Conservation (phyloP, 92 coral and sea anemone genomes). For the Palythoa heliodiscus region DNA sequence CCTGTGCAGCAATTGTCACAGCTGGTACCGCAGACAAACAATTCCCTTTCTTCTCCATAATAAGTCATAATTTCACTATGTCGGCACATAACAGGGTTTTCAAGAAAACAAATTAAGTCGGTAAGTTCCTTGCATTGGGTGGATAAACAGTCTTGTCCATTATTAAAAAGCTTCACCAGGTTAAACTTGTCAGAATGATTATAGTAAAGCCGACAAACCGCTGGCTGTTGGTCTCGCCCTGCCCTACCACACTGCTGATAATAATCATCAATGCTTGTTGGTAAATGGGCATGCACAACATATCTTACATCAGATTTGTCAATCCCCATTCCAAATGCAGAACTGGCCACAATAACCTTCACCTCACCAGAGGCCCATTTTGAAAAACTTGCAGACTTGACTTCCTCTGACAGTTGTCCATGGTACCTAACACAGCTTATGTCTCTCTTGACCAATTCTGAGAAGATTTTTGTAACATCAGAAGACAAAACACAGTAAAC, state of each 20-base stretch:
- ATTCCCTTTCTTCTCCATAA: conserved; percentile 49
- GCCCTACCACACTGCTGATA: conserved; percentile 37
- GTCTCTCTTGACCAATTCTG: too few relatives aligned
- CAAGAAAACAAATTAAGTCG: conserved; percentile 44
- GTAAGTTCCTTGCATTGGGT: conserved; percentile 33
- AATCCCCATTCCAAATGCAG: conserved; percentile 55
- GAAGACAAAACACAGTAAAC: too few relatives aligned
- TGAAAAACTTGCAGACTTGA: conserved; percentile 26
- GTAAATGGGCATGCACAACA: conserved; percentile 46
- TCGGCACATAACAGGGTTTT: conserved; percentile 57
- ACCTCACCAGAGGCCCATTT: conserved; percentile 47
- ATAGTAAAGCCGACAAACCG: conserved; percentile 45
- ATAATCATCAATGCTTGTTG: conserved; percentile 49
- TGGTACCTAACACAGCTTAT: conserved; percentile 48
- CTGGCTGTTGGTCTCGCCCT: conserved; percentile 46
- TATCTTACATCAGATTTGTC: conserved; percentile 48
- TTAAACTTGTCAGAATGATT: conserved; percentile 47
- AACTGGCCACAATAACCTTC: conserved; percentile 49
- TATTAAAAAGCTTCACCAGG: conserved; percentile 42
- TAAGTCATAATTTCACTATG: conserved; percentile 47
- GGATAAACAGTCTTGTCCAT: conserved; percentile 35
- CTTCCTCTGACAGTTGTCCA: conserved; percentile 45
- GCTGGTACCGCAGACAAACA: conserved; percentile 43
- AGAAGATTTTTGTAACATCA: too few relatives aligned
- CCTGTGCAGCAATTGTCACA: conserved; percentile 50